A percentile compares a stretch with the other conserved stretches of the same genome.
These are phyloP conservation scores for Lithophane leautieri DNA, from an alignment of 2,888 invertebrate genomes.

Conservation along the genomic window DNA sequence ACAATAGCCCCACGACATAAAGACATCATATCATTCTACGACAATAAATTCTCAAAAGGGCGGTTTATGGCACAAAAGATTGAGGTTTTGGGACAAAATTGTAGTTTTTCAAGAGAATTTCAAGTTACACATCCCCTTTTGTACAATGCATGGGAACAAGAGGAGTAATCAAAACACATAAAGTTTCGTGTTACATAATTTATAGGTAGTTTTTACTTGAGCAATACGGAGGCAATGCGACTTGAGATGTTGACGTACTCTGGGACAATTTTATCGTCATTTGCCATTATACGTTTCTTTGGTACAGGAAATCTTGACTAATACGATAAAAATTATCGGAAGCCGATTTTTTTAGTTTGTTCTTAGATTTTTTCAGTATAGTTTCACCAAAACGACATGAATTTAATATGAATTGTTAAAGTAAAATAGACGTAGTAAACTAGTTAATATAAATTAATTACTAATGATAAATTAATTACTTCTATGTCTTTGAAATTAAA, in stretches of 20 bases:
- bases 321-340: constrained; percentile 29
- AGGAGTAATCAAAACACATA: constrained; percentile 88
- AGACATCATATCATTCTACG: constrained; percentile 89
- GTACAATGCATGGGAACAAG: constrained; percentile 85
- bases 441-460: not conserved
- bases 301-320: constrained; percentile 50
- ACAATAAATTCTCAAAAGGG: constrained; percentile 88
- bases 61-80: constrained; percentile 87
- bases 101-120: constrained; percentile 81
- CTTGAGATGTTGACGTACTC: constrained; percentile 47
- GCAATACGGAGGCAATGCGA: constrained; percentile 48
- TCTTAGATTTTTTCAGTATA: not conserved
- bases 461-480: not conserved
- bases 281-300: constrained; percentile 52
- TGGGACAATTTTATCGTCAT: constrained; percentile 62
- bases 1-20: constrained; percentile 87
- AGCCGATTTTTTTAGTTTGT: not conserved
- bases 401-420: not conserved
- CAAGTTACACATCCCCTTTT: constrained; percentile 78
- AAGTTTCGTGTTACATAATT: constrained; percentile 76
- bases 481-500: not conserved
- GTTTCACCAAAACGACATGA: no score
- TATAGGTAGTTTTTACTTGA: constrained; percentile 74
- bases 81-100: constrained; percentile 81
- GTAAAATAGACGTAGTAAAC: not conserved